Evolutionary conservation across 2,797 vertebrate genomes (phyloP).

Genomic region (Xenopus petersii): DNA sequence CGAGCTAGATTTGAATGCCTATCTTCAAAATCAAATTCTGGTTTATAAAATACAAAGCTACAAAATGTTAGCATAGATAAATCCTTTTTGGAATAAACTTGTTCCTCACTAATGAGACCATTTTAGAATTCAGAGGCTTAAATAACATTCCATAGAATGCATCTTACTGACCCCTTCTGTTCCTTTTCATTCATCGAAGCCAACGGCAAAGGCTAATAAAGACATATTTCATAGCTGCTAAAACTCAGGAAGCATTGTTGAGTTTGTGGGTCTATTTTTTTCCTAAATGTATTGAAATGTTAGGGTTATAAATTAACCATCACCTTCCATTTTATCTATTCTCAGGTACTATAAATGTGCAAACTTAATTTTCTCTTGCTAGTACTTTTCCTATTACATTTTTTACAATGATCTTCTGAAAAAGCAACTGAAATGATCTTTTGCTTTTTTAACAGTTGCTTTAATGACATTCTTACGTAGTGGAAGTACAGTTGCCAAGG

Average conservation of each 20-base stretch:
- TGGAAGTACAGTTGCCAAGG: not conserved
- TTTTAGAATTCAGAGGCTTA: not conserved
- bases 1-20: too few relatives aligned
- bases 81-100: not conserved
- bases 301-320: constrained; percentile 7
- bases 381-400: not conserved
- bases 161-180: not conserved
- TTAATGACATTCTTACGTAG: constrained; percentile 9
- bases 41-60: too few relatives aligned
- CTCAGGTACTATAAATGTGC: not conserved
- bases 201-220: not conserved
- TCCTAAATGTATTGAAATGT: not conserved
- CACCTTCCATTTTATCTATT: not conserved
- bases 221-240: not conserved
- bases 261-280: not conserved
- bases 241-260: not conserved
- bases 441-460: not conserved
- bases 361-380: not conserved
- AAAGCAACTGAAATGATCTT: constrained; percentile 11
- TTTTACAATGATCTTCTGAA: constrained; percentile 6
- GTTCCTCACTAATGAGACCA: not conserved
- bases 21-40: too few relatives aligned
- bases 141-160: not conserved
- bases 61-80: not conserved
- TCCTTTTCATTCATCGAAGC: not conserved